Evolutionary conservation across 2,797 vertebrate species (phyloP), one percentile per base, ranked within the genome.

Genomic region (Gastrophryne carolinensis): DNA sequence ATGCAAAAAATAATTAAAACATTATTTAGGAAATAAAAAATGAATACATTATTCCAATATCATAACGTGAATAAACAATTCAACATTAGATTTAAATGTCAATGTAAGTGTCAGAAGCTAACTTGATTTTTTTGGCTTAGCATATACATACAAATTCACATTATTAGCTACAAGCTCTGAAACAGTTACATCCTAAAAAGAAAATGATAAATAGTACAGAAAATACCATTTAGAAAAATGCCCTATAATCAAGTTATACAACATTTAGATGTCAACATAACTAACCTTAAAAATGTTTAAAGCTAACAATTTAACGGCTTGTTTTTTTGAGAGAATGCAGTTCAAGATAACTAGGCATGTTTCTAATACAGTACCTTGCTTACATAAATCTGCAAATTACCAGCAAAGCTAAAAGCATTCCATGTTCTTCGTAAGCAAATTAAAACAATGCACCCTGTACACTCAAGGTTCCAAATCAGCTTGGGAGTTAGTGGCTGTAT

Each of bases 381-480:
- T 64, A 77, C 60, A 65, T 71, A 77, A 70, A 77, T 77, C 60
- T 64, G 67, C 67, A 77, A 70, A 71, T 77, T 71, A 72, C 67
- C 58, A 34, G 67, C 29, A 13, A 11, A 77, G 75, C 75, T 77
- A 77, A 77, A 77, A 77, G 75, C 75, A 77, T 77, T 77, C 75
- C 75, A 71, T 72, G 44, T 77, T 32, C 75, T 49, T 65, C 24
- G 66, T 77, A 77, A 77, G 71, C 75, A 77, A 71, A 77, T 77
- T 77, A 71, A 77, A 54, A 77, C 75, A 71, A 65, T 77, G 37
- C 71, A 64, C 67, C 67, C 12, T n/a, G 39, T 64, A 37, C 75
- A 64, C 66, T 77, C 37, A 70, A 72, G 71, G 67, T 65, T 65
- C 75, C 52, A 77, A 63, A 72, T 72, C 63, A 47, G 71, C 52